Evolutionary conservation across 2,113 vertebrate species (phyloP), one percentile per base, ranked within the genome.

Genomic region (Melanerpes aurifrons): DNA sequence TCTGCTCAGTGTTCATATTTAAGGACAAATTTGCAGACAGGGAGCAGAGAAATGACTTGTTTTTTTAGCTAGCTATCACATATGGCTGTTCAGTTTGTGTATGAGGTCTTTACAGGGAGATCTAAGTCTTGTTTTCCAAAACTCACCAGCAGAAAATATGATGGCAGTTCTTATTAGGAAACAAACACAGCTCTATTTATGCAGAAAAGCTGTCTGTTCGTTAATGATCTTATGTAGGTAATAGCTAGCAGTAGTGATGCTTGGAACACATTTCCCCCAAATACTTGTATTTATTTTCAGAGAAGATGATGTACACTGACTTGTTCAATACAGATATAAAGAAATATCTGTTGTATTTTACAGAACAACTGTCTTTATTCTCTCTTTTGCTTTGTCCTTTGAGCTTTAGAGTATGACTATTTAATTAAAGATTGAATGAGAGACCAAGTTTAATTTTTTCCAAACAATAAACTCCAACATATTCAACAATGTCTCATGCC

Each of bases 401-500:
- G 91, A 92, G 91, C 58, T 92, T 96, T 91, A 91, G 91, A 56
- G 72, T 94, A 91, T 93, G 94, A 91, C 93, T 97, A 95, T 95
- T 97, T 95, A 96, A 97, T 97, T 97, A 97, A 96, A 95, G 96
- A 96, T 85, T 96, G 96, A 97, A 94, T 72, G 40, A 77, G 92
- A 94, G 83, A 95, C 77, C 85, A 82, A 81, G 90, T 95, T 96
- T 96, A 95, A 96, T 96, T 97, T 97, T 96, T 97, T 94, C 93
- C 71, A 96, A 96, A 97, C 97, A 98, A 97, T 97, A 94, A 97
- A 93, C 82, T 83, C 95, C 92, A 92, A 88, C 96, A 96, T 94
- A 97, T 89, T 94, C 95, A 95, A 85, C 89, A 82, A 91, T 94
- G 96, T 96, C 96, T 97, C 95, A 95, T 96, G 97, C 93, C 94